Evolutionary conservation across 2,113 vertebrate species (phyloP).

Genomic region (Neolamprologus toae): DNA sequence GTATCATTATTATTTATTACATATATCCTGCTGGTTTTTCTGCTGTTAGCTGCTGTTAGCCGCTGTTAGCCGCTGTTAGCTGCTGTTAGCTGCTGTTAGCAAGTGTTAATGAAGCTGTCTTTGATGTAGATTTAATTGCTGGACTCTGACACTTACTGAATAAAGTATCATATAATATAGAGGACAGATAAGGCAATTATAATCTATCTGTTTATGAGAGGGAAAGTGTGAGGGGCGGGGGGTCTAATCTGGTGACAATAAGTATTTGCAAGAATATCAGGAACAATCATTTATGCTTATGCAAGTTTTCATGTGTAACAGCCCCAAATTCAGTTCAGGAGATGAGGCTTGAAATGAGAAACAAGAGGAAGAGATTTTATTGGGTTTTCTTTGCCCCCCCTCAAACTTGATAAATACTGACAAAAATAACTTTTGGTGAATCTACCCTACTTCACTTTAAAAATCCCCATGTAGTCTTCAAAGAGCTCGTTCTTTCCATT

Average conservation of each 20-base stretch:
- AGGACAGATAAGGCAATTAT: not conserved
- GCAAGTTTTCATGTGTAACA: rapidly evolving
- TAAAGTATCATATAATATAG: not conserved
- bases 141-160: not conserved
- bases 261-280: not conserved
- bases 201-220: not conserved
- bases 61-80: rapidly evolving
- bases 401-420: not conserved
- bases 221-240: rapidly evolving
- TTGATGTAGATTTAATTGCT: not conserved
- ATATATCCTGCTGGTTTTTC: rapidly evolving
- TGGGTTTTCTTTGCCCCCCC: too few relatives aligned
- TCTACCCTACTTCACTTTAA: not conserved
- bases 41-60: rapidly evolving
- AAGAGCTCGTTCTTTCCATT: not conserved
- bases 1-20: rapidly evolving
- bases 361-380: not conserved
- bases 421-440: not conserved
- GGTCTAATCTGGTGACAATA: not conserved
- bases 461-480: not conserved
- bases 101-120: not conserved
- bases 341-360: not conserved
- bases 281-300: not conserved
- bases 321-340: not conserved
- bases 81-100: rapidly evolving